phyloP scores from a whole-genome alignment of 2,888 invertebrate genomes.

The Endotricha flammealis region DNA sequence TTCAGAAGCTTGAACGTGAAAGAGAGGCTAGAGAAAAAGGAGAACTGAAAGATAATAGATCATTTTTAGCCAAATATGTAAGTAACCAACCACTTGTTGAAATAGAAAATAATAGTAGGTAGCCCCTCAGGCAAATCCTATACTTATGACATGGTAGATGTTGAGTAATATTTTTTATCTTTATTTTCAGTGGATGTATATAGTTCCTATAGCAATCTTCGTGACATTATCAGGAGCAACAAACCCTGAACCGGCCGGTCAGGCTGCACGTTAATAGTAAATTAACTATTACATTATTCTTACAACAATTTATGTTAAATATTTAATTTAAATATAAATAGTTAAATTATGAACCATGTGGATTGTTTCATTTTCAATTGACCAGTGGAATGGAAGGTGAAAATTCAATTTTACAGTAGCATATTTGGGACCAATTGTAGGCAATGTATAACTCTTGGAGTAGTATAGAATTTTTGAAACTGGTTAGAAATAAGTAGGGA shows the following conservation, averaged over 20 bases:
- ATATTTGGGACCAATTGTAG: too few species aligned
- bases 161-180: constrained; percentile 11
- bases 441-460: too few species aligned
- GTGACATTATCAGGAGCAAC: constrained; percentile 92
- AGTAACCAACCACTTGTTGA: constrained; percentile 51
- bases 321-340: too few species aligned
- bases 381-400: too few species aligned
- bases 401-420: too few species aligned
- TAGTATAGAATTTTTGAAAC: too few species aligned
- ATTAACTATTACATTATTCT: constrained; percentile 8
- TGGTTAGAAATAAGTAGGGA: too few species aligned
- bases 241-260: constrained; percentile 83
- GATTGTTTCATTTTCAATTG: too few species aligned
- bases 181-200: constrained; percentile 97
- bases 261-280: constrained; percentile 43
- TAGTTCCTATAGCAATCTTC: constrained; percentile 94
- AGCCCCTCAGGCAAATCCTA: neutral
- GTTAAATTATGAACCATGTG: too few species aligned
- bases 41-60: constrained; percentile 94
- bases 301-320: constrained; percentile 19
- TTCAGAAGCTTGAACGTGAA: constrained; percentile 95
- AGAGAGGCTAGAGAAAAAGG: constrained; percentile 92
- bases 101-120: neutral
- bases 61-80: constrained; percentile 98
- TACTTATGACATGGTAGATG: neutral